These are phyloP conservation scores for Hoplodrina blanda DNA, from an alignment of 2,888 invertebrate genomes.

Conservation along the genomic window DNA sequence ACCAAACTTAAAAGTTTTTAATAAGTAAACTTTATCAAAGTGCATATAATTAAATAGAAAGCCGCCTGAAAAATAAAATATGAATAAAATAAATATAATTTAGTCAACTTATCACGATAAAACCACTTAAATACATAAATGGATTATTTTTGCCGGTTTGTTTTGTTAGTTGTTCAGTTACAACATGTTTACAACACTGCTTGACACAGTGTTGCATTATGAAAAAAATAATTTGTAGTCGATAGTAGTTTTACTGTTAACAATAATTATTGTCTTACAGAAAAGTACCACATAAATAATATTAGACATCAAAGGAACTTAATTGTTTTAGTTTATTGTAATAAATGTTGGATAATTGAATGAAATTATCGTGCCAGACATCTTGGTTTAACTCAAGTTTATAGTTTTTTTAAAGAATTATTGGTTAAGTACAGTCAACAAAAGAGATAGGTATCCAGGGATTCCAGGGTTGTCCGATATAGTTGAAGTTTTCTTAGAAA, in stretches of 20 bases:
- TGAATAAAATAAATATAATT: background rate
- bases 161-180: slow-evolving; percentile 33
- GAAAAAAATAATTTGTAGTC: background rate
- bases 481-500: no score
- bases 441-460: no score
- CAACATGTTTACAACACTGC: slow-evolving; percentile 41
- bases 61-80: background rate
- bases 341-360: no score
- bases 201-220: slow-evolving; percentile 7
- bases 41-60: background rate
- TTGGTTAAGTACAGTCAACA: no score
- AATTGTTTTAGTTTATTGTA: no score
- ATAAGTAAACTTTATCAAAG: slow-evolving; percentile 3
- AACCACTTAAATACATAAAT: background rate
- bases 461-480: no score
- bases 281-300: background rate
- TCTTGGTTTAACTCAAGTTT: no score
- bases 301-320: no score
- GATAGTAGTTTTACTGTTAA: slow-evolving; percentile 1
- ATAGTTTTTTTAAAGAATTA: no score
- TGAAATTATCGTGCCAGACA: no score
- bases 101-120: background rate
- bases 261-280: background rate
- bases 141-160: slow-evolving; percentile 37
- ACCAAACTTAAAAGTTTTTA: slow-evolving; percentile 18